Base-by-base conservation (phyloP, 2,797 vertebrate genomes). In the Gephyroberyx darwinii region DNA sequence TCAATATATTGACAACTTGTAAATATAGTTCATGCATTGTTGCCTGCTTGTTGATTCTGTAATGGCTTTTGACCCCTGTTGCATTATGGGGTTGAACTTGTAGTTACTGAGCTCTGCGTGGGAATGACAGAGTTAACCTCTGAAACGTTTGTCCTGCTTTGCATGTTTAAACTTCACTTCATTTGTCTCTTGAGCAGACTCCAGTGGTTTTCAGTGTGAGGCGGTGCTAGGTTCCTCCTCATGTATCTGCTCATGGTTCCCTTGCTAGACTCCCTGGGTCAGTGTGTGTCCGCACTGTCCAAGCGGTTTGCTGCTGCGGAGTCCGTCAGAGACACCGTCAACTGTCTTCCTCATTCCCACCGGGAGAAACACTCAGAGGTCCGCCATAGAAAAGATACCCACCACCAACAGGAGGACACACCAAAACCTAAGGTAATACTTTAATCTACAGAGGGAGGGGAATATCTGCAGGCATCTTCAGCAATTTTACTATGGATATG, bases 231-330 rank as follows among this genome's bases (percentile, higher is more conserved):
- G 8, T 53, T 63, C 19, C 39, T n/a, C 1, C 78, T 86, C 69
- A 80, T 57, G 60, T 74, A 0, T n/a, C n/a, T 48, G 41, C 47
- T 65, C 78, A 89, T 90, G 87, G 79, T 79, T 86, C 53, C 89
- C 60, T 73, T 52, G 1, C 57, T 86, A 94, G 93, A 94, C 84
- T 93, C 93, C 5, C 82, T 94, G 81, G 93, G 92, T 75, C 92
- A 94, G 83, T 94, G 92, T 66, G 89, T 93, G 76, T 93, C 93
- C 4, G 92, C 88, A 0, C 85, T 94, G 65, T 94, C 93, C 54
- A 94, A 94, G 81, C 91, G 88, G 72, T 93, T 93, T 16, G 82
- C 92, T 48, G 86, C 92, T 60, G 84, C 87, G 0, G 93, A 94
- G 80, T 88, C 92, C 58, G 88, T 92, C 75, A 86, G 85, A 75